Evolutionary conservation across 2,113 vertebrate species (phyloP).

Genomic region (Hemiprocne comata): DNA sequence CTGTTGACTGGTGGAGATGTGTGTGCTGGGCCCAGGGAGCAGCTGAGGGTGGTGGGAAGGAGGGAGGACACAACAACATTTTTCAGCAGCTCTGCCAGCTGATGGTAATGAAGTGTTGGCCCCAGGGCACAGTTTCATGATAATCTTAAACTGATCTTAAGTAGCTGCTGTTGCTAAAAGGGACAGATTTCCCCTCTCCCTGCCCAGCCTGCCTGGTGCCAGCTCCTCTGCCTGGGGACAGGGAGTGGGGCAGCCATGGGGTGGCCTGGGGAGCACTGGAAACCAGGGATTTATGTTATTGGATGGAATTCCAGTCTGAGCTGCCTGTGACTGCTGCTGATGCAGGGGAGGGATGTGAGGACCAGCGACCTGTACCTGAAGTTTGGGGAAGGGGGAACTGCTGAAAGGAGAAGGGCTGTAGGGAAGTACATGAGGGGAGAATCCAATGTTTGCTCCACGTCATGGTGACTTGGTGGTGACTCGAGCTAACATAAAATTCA

Average conservation of each 20-base stretch:
- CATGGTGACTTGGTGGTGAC: rapidly evolving
- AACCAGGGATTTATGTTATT: not conserved
- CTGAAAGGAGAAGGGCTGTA: not conserved
- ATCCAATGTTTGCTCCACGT: rapidly evolving
- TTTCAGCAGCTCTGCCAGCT: conserved; percentile 1
- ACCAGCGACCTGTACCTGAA: no score
- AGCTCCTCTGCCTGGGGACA: rapidly evolving
- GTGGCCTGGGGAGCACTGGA: not conserved
- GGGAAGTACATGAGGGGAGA: rapidly evolving
- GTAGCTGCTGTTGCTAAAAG: conserved; percentile 7
- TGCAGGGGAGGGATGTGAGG: not conserved
- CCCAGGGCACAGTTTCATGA: not conserved
- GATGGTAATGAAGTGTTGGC: not conserved
- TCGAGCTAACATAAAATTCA: not conserved
- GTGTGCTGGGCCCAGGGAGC: not conserved
- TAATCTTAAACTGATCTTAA: not conserved
- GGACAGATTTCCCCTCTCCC: not conserved
- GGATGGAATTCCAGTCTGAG: not conserved
- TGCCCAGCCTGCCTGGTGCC: not conserved
- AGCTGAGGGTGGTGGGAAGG: not conserved
- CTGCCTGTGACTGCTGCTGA: not conserved
- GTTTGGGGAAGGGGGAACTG: not conserved
- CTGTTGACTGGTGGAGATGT: not conserved
- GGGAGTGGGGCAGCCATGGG: not conserved
- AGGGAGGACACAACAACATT: not conserved